Evolutionary conservation across 1,140 invertebrate species (phyloP), one percentile per base, ranked within the genome.

Genomic region (Scylla paramamosain): DNA sequence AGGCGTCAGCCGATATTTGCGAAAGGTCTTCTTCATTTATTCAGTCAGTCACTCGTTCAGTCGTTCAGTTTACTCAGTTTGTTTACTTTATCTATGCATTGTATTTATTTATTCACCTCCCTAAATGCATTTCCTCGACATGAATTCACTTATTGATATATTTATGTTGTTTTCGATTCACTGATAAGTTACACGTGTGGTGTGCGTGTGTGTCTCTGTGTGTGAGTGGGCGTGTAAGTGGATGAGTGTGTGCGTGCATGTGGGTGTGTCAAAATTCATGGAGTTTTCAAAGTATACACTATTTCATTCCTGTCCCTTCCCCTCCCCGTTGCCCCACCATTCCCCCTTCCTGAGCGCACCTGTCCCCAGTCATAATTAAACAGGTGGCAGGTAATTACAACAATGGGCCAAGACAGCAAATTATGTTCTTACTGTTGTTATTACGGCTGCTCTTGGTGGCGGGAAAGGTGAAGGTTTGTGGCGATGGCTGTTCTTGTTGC

Each of bases 361-460:
- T 46, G 39, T 28, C 84, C 10, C 28, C 28, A 4, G 20, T 1
- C 67, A n/a, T 77, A 77, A 77, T n/a, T 25, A 77, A 77, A 77
- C 67, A 77, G 67, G 67, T 77, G 67, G 67, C 67, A 77, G 67
- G 67, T 77, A 77, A 77, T 77, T 77, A 77, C 67, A n/a, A 77
- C 67, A n/a, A n/a, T n/a, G 67, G 67, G 1, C 67, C 67, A n/a
- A 77, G 67, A 77, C 67, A 7, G 67, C 20, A 77, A 77, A 77
- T 77, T 77, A 77, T 77, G 67, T 77, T 77, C 67, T 77, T 77
- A 77, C 67, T n/a, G 67, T n/a, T n/a, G 67, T 77, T 77, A 77
- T 77, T 77, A 77, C 67, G 4, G 67, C 1, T 77, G 67, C n/a
- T 77, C 20, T 25, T n/a, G 67, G 67, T n/a, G 6, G 67, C 6